Base-by-base conservation (phyloP, 2,888 invertebrate species). In the Orchesella flavescens region DNA sequence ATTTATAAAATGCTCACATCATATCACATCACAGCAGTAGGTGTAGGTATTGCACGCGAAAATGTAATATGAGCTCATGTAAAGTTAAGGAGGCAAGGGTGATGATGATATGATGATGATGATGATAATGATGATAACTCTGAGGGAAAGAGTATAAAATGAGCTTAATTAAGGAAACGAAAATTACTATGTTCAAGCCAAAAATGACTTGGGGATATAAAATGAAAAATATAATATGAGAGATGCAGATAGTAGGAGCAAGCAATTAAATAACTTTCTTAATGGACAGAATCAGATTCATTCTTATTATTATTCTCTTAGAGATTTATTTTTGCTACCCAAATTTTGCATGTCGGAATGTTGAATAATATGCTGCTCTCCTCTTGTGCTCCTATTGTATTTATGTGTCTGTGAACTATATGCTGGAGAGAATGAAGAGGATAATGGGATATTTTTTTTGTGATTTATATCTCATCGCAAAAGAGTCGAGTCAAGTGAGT, bases 111-210 rank as follows among this genome's bases (percentile, higher is more conserved):
- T 65, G 74, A 65, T 63, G 53, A 73, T 59, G 55, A 53, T n/a
- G 23, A 59, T 43, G 12, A 21, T 73, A 46, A 61, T 57, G 46
- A 53, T 63, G 23, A 49, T 46, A 59, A 44, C 59, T 44, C 19
- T 23, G 13, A 66, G 7, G 1, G 24, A 46, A 12, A 21, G 44
- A 17, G 21, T 21, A 69, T 24, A 73, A 61, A 66, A 66, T 66
- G 66, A 55, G 53, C 43, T 66, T 76, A 76, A 75, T 75, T 75
- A 74, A 66, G 46, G 43, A 55, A 34, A 49, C 53, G 63, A 75
- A 75, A 75, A 75, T 75, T 75, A 65, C 75, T 55, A 55, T 17
- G 49, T 63, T 65, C 13, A 75, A 75, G 65, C 65, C 75, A 75
- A 75, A 66, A 73, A 73, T 7, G 34, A 61, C 1, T 44, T n/a